Conservation (phyloP, 2,888 invertebrate species). For the Chloroclysta siterata region DNA sequence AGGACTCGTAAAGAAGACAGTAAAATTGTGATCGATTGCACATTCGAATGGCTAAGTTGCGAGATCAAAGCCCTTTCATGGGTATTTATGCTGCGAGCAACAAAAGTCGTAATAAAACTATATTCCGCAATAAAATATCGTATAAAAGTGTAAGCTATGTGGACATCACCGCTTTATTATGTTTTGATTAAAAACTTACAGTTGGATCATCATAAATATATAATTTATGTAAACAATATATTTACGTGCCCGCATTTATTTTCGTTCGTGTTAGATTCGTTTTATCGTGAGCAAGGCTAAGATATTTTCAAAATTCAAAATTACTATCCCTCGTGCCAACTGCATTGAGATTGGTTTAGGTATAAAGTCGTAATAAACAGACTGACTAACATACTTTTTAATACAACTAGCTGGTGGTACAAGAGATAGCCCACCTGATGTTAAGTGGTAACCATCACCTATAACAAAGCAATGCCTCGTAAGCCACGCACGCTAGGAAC, state of each 20-base stretch:
- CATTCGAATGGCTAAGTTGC: constrained; percentile 44
- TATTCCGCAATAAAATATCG: constrained; percentile 52
- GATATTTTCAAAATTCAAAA: too few relatives aligned
- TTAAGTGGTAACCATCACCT: too few relatives aligned
- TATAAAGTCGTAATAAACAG: not conserved
- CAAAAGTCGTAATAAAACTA: constrained; percentile 48
- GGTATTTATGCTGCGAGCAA: constrained; percentile 34
- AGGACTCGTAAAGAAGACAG: constrained; percentile 55
- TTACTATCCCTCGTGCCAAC: too few relatives aligned
- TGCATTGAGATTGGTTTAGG: not conserved
- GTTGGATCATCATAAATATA: constrained; percentile 23
- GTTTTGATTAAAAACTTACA: constrained; percentile 35
- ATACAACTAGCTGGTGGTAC: too few relatives aligned
- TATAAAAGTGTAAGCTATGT: constrained; percentile 43
- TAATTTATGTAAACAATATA: not conserved
- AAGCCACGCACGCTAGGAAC: too few relatives aligned
- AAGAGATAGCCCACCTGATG: too few relatives aligned
- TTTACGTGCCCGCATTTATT: not conserved
- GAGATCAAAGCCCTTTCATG: constrained; percentile 49
- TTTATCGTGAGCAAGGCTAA: not conserved
- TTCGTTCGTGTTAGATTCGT: not conserved
- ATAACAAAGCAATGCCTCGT: too few relatives aligned
- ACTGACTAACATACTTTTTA: not conserved
- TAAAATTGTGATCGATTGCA: constrained; percentile 62
- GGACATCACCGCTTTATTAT: constrained; percentile 35